Base-by-base conservation (phyloP, 1,140 invertebrate species). In the Goniozus legneri region DNA sequence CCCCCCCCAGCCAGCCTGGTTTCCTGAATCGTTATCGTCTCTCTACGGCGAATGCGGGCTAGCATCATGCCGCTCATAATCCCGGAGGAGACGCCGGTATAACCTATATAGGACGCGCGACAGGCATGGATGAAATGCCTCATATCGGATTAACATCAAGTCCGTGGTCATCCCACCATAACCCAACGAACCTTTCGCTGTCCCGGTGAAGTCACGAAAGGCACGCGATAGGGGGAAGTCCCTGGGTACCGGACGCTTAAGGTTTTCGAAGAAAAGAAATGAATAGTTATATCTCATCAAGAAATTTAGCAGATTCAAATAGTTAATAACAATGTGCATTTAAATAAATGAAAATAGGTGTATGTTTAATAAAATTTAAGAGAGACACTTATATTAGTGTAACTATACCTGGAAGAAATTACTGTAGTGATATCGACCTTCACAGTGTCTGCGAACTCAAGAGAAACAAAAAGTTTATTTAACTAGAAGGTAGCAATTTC, bases 1-100 rank as follows among this genome's bases (percentile, higher is more conserved):
- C n/a, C n/a, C n/a, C 16, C 44, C 19, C 21, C 32, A 43, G 34
- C 39, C 21, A 33, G 42, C 34, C 33, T 40, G 44, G 47, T 50
- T 50, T 50, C 47, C 47, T 40, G 42, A 24, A 4, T 50, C 44
- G 47, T 50, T 50, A 50, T 50, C 47, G 42, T 50, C 37, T 27
- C 10, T 10, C 47, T 27, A 37, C 44, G 47, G 35, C 47, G 21
- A 19, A 41, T 35, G 21, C 43, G 47, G 10, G 24, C 24, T 45
- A 44, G 32, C 33, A 45, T 20, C 21, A 27, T 10, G 44, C 42
- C 44, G 42, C 44, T 45, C 41, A 45, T 50, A 50, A 50, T 50
- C 47, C 34, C 40, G 19, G 14, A 38, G 42, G 42, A 50, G 41
- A 44, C 33, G 34, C 24, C 14, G n/a, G 12, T 45, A 30, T 45